phyloP scores from a whole-genome alignment of 2,797 vertebrate species.

The Thalassophryne amazonica region DNA sequence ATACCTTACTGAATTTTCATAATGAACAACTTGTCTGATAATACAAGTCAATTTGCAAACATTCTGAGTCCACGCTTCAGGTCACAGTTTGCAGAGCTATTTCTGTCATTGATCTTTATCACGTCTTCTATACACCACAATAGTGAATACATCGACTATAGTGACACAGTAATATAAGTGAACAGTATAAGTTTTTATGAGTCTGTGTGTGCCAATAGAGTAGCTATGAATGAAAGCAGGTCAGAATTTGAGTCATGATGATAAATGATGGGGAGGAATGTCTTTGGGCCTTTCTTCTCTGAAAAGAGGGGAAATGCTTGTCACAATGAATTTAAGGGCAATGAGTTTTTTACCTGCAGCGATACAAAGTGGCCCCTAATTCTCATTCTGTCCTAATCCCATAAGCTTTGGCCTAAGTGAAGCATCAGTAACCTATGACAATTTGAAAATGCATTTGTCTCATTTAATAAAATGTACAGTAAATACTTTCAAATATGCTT shows the following conservation, averaged over 20 bases:
- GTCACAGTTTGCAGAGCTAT: no score
- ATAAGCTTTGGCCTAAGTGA: slow-evolving; percentile 17
- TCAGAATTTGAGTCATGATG: slow-evolving; percentile 49
- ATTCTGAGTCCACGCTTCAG: no score
- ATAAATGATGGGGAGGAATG: slow-evolving; percentile 41
- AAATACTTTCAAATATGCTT: no score
- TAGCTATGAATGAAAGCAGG: slow-evolving; percentile 58
- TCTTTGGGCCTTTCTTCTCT: slow-evolving; percentile 54
- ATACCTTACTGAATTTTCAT: no score
- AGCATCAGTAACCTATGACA: background rate
- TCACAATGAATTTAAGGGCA: slow-evolving; percentile 64
- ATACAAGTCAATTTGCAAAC: no score
- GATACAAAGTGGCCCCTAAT: slow-evolving; percentile 19
- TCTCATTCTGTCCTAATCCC: slow-evolving; percentile 34
- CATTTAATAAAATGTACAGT: background rate
- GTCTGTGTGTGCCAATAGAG: background rate
- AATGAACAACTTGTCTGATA: no score
- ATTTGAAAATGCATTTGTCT: slow-evolving; percentile 2
- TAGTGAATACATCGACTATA: no score
- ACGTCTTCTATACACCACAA: no score
- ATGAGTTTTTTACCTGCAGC: slow-evolving; percentile 50
- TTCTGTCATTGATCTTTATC: no score
- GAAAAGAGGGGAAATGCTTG: slow-evolving; percentile 50
- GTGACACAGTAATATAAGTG: slow-evolving; percentile 22
- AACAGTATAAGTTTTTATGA: slow-evolving; percentile 27